phyloP scores from a whole-genome alignment of 35 echinoderm and acorn worm genomes.

The Diadema setosum region DNA sequence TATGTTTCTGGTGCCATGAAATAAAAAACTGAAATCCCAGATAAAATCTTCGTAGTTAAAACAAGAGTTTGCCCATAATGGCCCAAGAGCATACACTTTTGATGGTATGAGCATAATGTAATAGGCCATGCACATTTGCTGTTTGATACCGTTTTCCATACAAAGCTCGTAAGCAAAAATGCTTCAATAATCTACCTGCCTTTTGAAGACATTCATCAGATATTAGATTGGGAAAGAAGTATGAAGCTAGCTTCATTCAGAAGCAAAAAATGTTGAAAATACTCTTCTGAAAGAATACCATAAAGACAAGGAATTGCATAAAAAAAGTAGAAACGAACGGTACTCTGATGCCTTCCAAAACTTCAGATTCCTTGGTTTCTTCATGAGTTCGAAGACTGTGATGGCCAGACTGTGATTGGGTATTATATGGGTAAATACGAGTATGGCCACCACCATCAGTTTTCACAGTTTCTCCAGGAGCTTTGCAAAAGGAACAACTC shows the following conservation, averaged over 20 bases:
- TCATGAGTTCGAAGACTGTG: neutral
- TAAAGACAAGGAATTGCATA: neutral
- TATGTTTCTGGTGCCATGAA: neutral
- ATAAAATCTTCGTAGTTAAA: conserved; percentile 22
- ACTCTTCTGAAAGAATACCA: neutral
- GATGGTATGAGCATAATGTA: neutral
- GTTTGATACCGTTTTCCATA: neutral
- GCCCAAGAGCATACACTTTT: neutral
- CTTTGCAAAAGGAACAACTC: neutral
- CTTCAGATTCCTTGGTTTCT: neutral
- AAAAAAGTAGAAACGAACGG: neutral
- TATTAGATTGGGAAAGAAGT: neutral
- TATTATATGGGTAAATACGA: neutral
- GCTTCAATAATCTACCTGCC: neutral
- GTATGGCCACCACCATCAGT: neutral
- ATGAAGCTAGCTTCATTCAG: neutral
- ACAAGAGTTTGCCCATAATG: neutral
- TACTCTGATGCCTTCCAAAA: conserved; percentile 26
- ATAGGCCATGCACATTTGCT: neutral
- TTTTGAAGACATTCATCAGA: neutral
- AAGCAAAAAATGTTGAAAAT: neutral
- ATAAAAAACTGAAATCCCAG: neutral
- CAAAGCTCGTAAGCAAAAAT: conserved; percentile 11
- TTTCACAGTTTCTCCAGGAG: neutral
- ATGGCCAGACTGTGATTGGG: neutral